Conservation (phyloP, 2,888 invertebrate genomes). For the Phorcus lineatus region DNA sequence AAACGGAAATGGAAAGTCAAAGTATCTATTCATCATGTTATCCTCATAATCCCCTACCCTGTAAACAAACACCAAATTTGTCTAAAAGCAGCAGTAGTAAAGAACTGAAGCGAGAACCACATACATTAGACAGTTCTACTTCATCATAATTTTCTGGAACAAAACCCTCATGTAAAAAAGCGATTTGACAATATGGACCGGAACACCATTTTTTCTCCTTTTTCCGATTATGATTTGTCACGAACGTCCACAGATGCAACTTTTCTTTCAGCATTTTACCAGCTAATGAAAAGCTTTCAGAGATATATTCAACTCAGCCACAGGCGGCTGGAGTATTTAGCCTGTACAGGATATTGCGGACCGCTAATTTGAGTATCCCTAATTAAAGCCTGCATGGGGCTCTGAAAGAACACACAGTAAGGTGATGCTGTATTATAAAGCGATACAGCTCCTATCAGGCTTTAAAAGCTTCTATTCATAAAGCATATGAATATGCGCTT, state of each 20-base stretch:
- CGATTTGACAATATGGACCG: neutral
- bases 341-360: slow-evolving; percentile 15
- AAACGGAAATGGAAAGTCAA: too few relatives aligned
- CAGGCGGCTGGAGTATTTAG: neutral
- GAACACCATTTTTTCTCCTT: neutral
- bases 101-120: too few relatives aligned
- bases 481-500: too few relatives aligned
- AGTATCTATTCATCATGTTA: too few relatives aligned
- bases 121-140: too few relatives aligned
- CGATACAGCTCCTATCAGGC: too few relatives aligned
- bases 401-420: slow-evolving; percentile 1
- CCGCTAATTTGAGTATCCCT: slow-evolving; percentile 14
- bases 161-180: too few relatives aligned
- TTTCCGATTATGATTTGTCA: slow-evolving; percentile 16
- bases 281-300: neutral
- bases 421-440: neutral
- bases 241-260: neutral
- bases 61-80: too few relatives aligned
- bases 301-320: neutral
- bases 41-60: too few relatives aligned
- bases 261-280: neutral
- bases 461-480: too few relatives aligned
- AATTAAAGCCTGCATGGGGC: slow-evolving; percentile 3
- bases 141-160: too few relatives aligned
- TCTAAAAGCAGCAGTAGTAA: too few relatives aligned